Evolutionary conservation across 2,797 vertebrate genomes (phyloP).

Genomic region (Pseudomugil gertrudae): DNA sequence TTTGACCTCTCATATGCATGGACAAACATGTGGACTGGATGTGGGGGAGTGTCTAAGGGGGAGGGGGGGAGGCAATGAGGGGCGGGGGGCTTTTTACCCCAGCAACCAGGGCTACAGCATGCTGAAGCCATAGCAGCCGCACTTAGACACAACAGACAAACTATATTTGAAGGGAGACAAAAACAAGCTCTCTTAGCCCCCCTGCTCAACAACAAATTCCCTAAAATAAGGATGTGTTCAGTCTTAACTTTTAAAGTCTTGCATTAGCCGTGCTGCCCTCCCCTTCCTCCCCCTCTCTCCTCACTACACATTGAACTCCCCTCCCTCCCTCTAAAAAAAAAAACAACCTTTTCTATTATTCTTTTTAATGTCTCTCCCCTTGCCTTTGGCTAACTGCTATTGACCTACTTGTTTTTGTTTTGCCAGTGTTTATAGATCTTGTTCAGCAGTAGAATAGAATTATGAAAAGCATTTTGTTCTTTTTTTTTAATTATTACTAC

Average conservation of each 20-base stretch:
- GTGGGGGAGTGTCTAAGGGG: slow-evolving; percentile 65
- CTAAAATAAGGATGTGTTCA: slow-evolving; percentile 32
- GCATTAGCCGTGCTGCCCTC: slow-evolving; percentile 57
- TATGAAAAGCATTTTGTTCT: slow-evolving; percentile 71
- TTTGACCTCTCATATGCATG: slow-evolving; percentile 87
- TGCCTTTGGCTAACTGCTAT: slow-evolving; percentile 79
- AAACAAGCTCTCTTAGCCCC: slow-evolving; percentile 31
- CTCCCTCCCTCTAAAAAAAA: slow-evolving; percentile 70
- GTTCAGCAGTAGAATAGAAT: slow-evolving; percentile 74
- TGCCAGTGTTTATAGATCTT: slow-evolving; percentile 67
- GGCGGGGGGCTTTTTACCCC: slow-evolving; percentile 31
- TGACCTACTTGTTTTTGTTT: slow-evolving; percentile 82
- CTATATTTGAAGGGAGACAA: slow-evolving; percentile 24
- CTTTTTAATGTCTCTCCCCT: slow-evolving; percentile 79
- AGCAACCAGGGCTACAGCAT: slow-evolving; percentile 35
- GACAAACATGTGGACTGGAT: slow-evolving; percentile 84
- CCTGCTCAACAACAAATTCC: slow-evolving; percentile 6
- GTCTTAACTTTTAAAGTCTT: slow-evolving; percentile 52
- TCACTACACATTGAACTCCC: slow-evolving; percentile 64
- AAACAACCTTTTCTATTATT: slow-evolving; percentile 82
- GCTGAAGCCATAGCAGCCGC: slow-evolving; percentile 52
- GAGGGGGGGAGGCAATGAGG: neutral
- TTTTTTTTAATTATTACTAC: slow-evolving; percentile 66
- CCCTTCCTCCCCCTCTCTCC: slow-evolving; percentile 49
- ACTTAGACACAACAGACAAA: slow-evolving; percentile 53